Evolutionary conservation across 2,113 vertebrate genomes (phyloP), one percentile per base, ranked within the genome.

Genomic region (Thinocorus orbignyianus): DNA sequence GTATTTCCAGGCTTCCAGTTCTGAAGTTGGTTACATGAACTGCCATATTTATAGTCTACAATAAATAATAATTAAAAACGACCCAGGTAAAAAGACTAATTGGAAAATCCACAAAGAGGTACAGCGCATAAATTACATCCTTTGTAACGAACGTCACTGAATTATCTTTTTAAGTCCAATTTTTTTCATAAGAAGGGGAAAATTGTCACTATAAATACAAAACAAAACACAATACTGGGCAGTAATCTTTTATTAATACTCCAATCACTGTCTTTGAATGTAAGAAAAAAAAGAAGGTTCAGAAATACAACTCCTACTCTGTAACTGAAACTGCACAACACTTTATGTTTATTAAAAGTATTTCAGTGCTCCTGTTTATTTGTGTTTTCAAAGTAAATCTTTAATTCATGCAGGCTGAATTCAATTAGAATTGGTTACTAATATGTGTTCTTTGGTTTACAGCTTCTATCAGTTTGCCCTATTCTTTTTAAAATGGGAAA

Each of bases 1-100:
- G 97, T 98, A 98, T 98, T 98, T 98, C 98, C 94, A 98, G 98
- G 98, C 98, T 96, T 92, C 72, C 55, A 30, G 96, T 97, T 97
- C 97, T 97, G 89, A 97, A 97, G 96, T 80, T 97, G 95, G 96
- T 90, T 97, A 94, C 87, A 82, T 85, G 96, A 98, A 97, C 96
- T 96, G 96, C 97, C 93, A 31, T 95, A 95, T 96, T 98, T 95
- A 95, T 85, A 95, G 89, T 58, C 97, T 48, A 69, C 26, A 97
- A 96, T 95, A 96, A 97, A 97, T 87, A 97, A 92, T 96, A 97
- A 98, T 98, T 98, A 98, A 98, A 97, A 97, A 93, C 4, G 33
- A 92, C 95, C 88, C 95, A 82, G 79, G 81, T 88, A 97, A 98
- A 83, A 92, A 42, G 80, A 96, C 80, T 97, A 93, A 95, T 82